Evolutionary conservation across 2,113 vertebrate genomes (phyloP).

Genomic region (Sinocyclocheilus maitianheensis): DNA sequence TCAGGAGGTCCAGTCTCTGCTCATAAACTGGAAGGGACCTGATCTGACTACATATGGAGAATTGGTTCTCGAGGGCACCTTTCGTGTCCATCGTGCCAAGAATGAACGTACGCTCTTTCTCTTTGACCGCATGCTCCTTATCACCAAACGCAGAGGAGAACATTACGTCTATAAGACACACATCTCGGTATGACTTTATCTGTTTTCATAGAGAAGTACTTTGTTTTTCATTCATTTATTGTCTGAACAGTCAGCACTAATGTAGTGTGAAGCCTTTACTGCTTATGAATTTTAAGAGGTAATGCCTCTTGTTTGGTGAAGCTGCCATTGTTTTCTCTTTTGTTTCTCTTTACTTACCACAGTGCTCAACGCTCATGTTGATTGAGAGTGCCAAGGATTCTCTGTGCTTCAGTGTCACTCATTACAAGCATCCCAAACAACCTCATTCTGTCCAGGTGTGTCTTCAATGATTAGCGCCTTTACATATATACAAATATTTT

Average conservation of each 20-base stretch:
- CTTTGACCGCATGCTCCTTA: slow-evolving; percentile 86
- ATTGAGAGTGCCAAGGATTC: slow-evolving; percentile 90
- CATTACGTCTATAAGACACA: slow-evolving; percentile 88
- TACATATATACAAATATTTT: neutral
- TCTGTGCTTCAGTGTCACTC: slow-evolving; percentile 88
- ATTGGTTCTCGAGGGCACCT: slow-evolving; percentile 91
- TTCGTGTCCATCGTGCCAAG: slow-evolving; percentile 85
- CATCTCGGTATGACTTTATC: slow-evolving; percentile 80
- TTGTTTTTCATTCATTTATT: neutral
- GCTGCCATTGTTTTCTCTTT: neutral
- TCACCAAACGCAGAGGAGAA: slow-evolving; percentile 87
- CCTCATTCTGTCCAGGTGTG: slow-evolving; percentile 90
- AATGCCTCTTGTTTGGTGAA: neutral
- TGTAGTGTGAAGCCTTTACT: neutral
- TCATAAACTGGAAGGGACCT: slow-evolving; percentile 90
- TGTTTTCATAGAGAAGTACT: neutral
- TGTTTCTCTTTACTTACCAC: neutral
- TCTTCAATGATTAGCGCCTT: neutral
- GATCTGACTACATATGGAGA: slow-evolving; percentile 93
- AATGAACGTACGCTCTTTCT: slow-evolving; percentile 90
- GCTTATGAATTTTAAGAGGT: neutral
- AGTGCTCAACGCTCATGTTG: slow-evolving; percentile 92
- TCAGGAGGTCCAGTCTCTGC: slow-evolving; percentile 92
- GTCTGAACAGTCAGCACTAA: neutral
- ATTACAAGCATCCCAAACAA: slow-evolving; percentile 91